Percentiles rank a stretch among this genome's conserved stretches.
Evolutionary conservation across 2,113 vertebrate genomes (phyloP).

Genomic region (Pelusios castaneus): DNA sequence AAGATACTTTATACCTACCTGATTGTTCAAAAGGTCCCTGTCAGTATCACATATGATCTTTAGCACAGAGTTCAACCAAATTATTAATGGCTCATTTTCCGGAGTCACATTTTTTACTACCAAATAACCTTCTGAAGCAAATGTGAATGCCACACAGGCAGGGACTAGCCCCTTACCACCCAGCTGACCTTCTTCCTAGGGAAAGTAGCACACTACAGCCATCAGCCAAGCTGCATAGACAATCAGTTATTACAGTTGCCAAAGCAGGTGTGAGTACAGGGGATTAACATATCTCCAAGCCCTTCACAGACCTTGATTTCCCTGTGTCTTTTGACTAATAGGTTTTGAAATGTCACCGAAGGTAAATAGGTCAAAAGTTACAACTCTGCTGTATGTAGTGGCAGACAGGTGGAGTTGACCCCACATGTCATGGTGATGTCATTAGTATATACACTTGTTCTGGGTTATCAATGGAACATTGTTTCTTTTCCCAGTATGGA

Average conservation of each 20-base stretch:
- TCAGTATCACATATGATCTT: slow-evolving; percentile 60
- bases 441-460: slow-evolving; percentile 77
- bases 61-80: slow-evolving; percentile 63
- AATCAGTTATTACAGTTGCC: slow-evolving; percentile 92
- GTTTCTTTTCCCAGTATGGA: slow-evolving; percentile 67
- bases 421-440: slow-evolving; percentile 72
- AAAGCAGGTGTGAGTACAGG: slow-evolving; percentile 87
- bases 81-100: slow-evolving; percentile 77
- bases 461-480: slow-evolving; percentile 72
- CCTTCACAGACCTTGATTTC: slow-evolving; percentile 76
- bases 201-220: slow-evolving; percentile 78
- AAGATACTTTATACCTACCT: slow-evolving; percentile 25
- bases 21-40: slow-evolving; percentile 31
- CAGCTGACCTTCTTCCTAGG: slow-evolving; percentile 78
- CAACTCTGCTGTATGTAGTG: slow-evolving; percentile 76
- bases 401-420: slow-evolving; percentile 85
- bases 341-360: slow-evolving; percentile 83
- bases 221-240: slow-evolving; percentile 83
- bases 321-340: slow-evolving; percentile 82
- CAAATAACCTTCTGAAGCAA: slow-evolving; percentile 71
- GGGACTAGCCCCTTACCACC: slow-evolving; percentile 78
- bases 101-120: slow-evolving; percentile 67
- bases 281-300: slow-evolving; percentile 84
- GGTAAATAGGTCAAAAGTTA: slow-evolving; percentile 87
- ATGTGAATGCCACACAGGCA: slow-evolving; percentile 84